Evolutionary conservation across 2,113 vertebrate genomes (phyloP).

Genomic region (Neodon shergylaensis): DNA sequence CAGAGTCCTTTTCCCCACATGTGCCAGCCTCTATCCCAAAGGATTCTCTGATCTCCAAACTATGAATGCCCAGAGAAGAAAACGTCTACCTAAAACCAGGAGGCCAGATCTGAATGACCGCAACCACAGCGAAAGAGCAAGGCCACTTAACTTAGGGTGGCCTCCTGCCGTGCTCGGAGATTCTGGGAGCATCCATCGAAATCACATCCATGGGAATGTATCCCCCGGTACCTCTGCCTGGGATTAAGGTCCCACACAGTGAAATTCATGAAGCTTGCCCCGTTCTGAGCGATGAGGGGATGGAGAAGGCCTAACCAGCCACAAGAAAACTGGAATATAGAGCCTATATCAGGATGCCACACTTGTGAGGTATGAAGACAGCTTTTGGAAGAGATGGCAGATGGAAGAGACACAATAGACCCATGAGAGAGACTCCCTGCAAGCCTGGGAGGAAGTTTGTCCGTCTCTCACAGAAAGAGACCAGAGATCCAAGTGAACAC

Average conservation of each 20-base stretch:
- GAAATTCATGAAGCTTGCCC: accelerated
- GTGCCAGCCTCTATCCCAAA: neutral
- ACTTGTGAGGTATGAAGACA: accelerated
- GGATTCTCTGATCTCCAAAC: neutral
- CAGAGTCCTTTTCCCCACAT: neutral
- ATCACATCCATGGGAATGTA: neutral
- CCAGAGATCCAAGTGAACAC: neutral
- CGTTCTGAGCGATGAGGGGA: accelerated
- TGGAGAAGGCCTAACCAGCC: too few relatives aligned
- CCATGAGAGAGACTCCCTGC: neutral
- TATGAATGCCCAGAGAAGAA: neutral
- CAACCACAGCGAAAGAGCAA: neutral
- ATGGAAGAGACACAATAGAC: accelerated
- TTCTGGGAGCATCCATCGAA: neutral
- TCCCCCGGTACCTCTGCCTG: accelerated
- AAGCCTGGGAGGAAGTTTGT: neutral
- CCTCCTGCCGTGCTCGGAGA: accelerated
- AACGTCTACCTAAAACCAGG: too few relatives aligned
- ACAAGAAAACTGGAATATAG: accelerated
- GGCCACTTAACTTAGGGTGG: accelerated
- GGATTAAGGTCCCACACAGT: accelerated
- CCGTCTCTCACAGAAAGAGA: neutral
- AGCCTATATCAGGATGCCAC: neutral
- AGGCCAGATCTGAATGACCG: accelerated
- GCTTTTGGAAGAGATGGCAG: accelerated